Base-by-base conservation (phyloP, 2,888 invertebrate genomes). In the Galeopsomyia nigrocyanea region DNA sequence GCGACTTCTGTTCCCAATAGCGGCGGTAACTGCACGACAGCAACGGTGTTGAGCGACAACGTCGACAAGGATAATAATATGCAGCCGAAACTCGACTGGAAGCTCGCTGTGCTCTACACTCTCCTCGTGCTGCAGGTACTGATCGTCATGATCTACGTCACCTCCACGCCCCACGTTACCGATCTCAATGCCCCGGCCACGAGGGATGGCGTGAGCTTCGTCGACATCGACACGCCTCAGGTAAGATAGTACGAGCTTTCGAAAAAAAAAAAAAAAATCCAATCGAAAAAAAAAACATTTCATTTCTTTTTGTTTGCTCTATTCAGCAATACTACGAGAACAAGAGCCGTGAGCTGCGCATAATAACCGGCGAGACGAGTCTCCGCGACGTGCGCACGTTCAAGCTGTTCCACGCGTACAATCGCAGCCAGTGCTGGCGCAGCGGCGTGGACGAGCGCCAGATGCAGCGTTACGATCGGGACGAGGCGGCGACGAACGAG, bases 51-150 rank as follows among this genome's bases (percentile, higher is more conserved):
- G 47, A 26, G 47, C 1, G 61, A 58, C 70, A 68, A 75, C 64
- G 76, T 74, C 72, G 76, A 79, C 39, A 39, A 39, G 39, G 39
- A 39, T 10, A 39, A 39, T 13, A 83, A 81, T 79, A 86, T 86
- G 86, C 84, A 85, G 84, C 78, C 80, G 79, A 84, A 84, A 71
- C 76, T 86, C 73, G 86, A 86, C 81, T 85, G 84, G 76, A 86
- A 85, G 79, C 82, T 85, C 72, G 80, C 80, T 75, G 80, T 85
- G 76, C 83, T 86, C 64, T 86, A 85, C 78, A 85, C 84, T 66
- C 75, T 86, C 68, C 80, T 86, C 63, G 82, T 84, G 71, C 79
- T 86, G 65, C 86, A 86, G 82, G 82, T 86, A 75, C 78, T 86
- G 47, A 82, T 86, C 67, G 85, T 86, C 71, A 83, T 86, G 80